Evolutionary conservation across 2,888 invertebrate species (phyloP), one percentile per base, ranked within the genome.

Genomic region (Drosophila picticornis): DNA sequence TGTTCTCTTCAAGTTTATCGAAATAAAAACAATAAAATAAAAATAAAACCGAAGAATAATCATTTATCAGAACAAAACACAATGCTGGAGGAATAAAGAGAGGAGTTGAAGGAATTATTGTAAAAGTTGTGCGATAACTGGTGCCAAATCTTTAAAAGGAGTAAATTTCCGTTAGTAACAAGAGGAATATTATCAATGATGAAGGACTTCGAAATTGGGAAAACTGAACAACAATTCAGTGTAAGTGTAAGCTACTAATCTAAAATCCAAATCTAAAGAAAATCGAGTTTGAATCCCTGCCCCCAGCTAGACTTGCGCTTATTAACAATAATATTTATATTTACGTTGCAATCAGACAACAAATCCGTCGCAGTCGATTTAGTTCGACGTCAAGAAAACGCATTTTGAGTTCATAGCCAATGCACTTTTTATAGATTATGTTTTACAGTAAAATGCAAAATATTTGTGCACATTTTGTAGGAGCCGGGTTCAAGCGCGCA

Each of bases 371-470:
- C 57, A 29, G 25, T 48, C 52, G 32, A 40, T 46, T 48, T 16
- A 64, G 6, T 53, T 27, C 36, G 68, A 84, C 58, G 86, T 75
- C 74, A 86, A 79, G 52, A 67, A 84, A 84, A 73, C 77, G 38
- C 84, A 78, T 88, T 68, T 63, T 10, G 65, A 66, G 84, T 81
- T 80, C 84, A 87, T 36, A 72, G 63, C 46, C 53, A 53, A 68
- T 72, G 73, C 69, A 80, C 70, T 68, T 68, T 64, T 79, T 48
- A 31, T 38, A 63, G 79, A 59, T 74, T 69, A 74, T 19, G 16
- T 43, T 43, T 58, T 53, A 55, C 34, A 40, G 29, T 32, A 52
- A 58, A 60, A 60, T 34, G 55, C 55, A 70, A 65, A 74, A 67
- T 74, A 77, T 81, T 81, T 77, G 63, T 80, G 77, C 73, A 80